phyloP scores from a whole-genome alignment of 1,140 invertebrate genomes.

The Aphaenogaster ashmeadi region DNA sequence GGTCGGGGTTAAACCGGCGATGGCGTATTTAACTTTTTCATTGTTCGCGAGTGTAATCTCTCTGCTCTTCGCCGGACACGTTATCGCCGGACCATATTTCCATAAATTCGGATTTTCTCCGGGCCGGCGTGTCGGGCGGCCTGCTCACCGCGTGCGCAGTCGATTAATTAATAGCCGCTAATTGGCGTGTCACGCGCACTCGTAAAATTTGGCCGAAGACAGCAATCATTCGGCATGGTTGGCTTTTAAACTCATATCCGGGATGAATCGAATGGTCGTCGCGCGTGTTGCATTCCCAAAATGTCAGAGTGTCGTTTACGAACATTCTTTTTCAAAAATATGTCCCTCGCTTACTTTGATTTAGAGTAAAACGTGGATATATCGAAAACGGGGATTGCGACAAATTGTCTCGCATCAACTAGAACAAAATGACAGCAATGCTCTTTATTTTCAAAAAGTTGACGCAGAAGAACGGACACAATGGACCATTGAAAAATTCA shows the following conservation, averaged over 20 bases:
- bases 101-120: conserved; percentile 50
- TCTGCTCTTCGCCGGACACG: not conserved
- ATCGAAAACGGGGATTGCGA: not conserved
- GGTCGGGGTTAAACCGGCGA: conserved; percentile 10
- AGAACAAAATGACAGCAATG: not conserved
- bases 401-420: not conserved
- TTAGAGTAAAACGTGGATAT: conserved; percentile 15
- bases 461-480: not conserved
- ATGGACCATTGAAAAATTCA: not conserved
- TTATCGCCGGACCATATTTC: conserved; percentile 32
- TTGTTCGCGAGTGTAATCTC: conserved; percentile 32
- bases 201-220: conserved; percentile 61
- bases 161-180: conserved; percentile 70
- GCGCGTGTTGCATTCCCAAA: conserved; percentile 10
- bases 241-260: conserved; percentile 34
- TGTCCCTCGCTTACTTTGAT: not conserved
- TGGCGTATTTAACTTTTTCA: conserved; percentile 40
- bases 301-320: conserved; percentile 8
- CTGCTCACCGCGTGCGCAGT: conserved; percentile 43
- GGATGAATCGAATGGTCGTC: conserved; percentile 16
- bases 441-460: not conserved
- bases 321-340: not conserved
- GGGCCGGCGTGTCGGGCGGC: not conserved
- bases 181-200: conserved; percentile 55
- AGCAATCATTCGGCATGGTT: conserved; percentile 21